A percentile compares a stretch with the other conserved stretches of the same genome.
phyloP scores from a whole-genome alignment of 1,140 invertebrate genomes.

The Bombus cullumanus region DNA sequence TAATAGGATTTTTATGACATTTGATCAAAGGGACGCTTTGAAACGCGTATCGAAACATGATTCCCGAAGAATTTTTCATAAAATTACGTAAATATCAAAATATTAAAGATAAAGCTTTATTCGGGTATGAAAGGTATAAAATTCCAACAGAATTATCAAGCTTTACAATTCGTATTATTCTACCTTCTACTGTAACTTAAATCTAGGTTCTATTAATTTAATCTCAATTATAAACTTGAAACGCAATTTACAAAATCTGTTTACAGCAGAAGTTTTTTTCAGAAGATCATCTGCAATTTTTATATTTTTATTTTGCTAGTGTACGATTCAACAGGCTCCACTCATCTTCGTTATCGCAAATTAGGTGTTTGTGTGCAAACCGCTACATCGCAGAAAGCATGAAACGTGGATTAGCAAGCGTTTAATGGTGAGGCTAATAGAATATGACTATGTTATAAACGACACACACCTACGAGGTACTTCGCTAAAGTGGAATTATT shows the following conservation, averaged over 20 bases:
- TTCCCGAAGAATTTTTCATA: not conserved
- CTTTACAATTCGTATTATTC: too few species aligned
- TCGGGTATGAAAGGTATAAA: too few species aligned
- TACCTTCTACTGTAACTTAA: too few species aligned
- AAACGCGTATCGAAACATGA: not conserved
- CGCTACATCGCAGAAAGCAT: not conserved
- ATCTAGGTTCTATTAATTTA: too few species aligned
- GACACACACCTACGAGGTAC: not conserved
- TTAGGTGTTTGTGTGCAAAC: not conserved
- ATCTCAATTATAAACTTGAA: not conserved
- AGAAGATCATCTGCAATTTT: not conserved
- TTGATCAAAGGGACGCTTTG: slow-evolving; percentile 19
- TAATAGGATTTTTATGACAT: slow-evolving; percentile 35
- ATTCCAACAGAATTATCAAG: too few species aligned
- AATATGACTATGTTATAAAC: slow-evolving; percentile 21
- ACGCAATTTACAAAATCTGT: not conserved
- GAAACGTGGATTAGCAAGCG: slow-evolving; percentile 13
- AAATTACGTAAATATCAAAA: not conserved
- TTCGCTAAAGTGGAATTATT: not conserved
- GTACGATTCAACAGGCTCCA: not conserved
- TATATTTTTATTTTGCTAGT: not conserved
- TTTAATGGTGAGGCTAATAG: slow-evolving; percentile 35
- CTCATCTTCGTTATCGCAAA: slow-evolving; percentile 1
- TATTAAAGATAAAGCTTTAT: not conserved
- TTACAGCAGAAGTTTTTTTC: not conserved